phyloP scores from a whole-genome alignment of 2,113 vertebrate genomes.

The Dipodomys ordii region DNA sequence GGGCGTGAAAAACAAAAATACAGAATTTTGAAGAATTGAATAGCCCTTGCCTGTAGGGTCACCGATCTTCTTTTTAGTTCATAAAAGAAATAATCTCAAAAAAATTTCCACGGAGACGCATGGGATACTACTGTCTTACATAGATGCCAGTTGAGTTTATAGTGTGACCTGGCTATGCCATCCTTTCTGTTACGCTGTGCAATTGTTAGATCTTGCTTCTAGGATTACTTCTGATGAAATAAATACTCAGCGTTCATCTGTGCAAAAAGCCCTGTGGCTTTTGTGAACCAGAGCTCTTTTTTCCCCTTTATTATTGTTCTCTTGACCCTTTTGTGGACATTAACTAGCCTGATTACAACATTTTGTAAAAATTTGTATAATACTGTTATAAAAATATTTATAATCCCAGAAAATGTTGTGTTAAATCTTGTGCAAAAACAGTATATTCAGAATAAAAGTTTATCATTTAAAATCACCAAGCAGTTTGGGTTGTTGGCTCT shows the following conservation, averaged over 20 bases:
- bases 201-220: slow-evolving; percentile 89
- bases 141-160: slow-evolving; percentile 84
- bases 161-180: slow-evolving; percentile 81
- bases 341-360: slow-evolving; percentile 93
- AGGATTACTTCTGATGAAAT: slow-evolving; percentile 87
- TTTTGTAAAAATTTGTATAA: slow-evolving; percentile 99
- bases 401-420: slow-evolving; percentile 94
- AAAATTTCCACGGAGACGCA: slow-evolving; percentile 80
- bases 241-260: slow-evolving; percentile 87
- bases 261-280: slow-evolving; percentile 84
- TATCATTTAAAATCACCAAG: slow-evolving; percentile 92
- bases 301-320: slow-evolving; percentile 94
- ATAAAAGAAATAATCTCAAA: slow-evolving; percentile 74
- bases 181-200: slow-evolving; percentile 84
- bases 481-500: slow-evolving; percentile 62
- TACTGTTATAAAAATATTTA: slow-evolving; percentile 97
- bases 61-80: slow-evolving; percentile 72
- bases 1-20: slow-evolving; percentile 62
- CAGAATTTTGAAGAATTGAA: slow-evolving; percentile 76
- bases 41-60: slow-evolving; percentile 73
- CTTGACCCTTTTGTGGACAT: slow-evolving; percentile 97
- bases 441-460: slow-evolving; percentile 99
- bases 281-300: slow-evolving; percentile 82
- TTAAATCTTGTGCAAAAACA: slow-evolving; percentile 97
- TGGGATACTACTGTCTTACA: slow-evolving; percentile 84